Percentiles rank a stretch among this genome's conserved stretches.
phyloP scores from a whole-genome alignment of 2,113 vertebrate genomes.

The Takifugu flavidus region DNA sequence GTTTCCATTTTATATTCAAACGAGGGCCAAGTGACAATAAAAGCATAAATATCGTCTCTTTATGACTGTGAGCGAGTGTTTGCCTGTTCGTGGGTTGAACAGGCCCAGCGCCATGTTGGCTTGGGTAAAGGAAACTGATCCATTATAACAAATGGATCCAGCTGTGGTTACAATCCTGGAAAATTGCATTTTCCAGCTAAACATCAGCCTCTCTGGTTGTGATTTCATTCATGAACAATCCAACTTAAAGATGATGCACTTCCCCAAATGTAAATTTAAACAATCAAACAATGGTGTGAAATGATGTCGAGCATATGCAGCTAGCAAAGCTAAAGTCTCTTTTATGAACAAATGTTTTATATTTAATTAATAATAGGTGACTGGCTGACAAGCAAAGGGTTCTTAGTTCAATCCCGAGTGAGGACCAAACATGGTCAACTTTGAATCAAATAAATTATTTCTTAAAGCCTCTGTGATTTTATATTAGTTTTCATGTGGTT shows the following conservation, averaged over 20 bases:
- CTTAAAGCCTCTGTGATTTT: no score
- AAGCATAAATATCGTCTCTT: constrained; percentile 1
- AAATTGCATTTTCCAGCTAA: neutral
- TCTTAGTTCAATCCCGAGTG: no score
- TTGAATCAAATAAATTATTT: no score
- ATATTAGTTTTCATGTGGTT: no score
- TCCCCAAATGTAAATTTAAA: neutral
- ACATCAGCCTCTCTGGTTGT: neutral
- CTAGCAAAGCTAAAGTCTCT: no score
- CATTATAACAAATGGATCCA: neutral
- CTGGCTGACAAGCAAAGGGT: no score
- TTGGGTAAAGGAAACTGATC: neutral
- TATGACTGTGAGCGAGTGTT: neutral
- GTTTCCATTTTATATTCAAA: constrained; percentile 5
- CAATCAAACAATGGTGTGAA: neutral
- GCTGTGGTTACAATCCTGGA: neutral
- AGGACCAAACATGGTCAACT: no score
- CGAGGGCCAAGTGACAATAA: constrained; percentile 12
- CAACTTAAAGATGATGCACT: neutral
- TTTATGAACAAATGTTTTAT: no score
- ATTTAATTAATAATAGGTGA: no score
- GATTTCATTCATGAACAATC: neutral
- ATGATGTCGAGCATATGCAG: no score
- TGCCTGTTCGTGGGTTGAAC: neutral
- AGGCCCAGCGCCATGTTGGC: neutral